Evolutionary conservation across 1,140 invertebrate species (phyloP).

Genomic region (Pogonus chalceus): DNA sequence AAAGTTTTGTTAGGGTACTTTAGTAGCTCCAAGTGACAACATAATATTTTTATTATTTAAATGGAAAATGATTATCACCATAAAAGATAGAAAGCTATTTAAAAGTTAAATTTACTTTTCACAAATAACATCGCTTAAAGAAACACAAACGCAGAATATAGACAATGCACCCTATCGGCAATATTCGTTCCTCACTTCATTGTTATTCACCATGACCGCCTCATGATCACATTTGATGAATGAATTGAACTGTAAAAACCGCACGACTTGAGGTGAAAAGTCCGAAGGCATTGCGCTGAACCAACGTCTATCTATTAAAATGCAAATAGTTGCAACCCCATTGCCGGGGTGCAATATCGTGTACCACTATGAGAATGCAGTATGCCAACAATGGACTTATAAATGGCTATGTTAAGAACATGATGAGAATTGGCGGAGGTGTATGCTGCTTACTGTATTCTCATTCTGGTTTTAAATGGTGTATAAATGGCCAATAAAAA

Average conservation of each 20-base stretch:
- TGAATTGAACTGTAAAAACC: conserved; percentile 2
- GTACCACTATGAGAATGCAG: conserved; percentile 12
- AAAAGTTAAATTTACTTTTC: no score
- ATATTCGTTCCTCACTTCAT: not conserved
- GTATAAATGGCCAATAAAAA: conserved; percentile 36
- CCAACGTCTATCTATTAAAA: conserved; percentile 25
- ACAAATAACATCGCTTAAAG: no score
- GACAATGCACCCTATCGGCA: no score
- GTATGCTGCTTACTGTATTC: conserved; percentile 16
- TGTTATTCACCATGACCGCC: not conserved
- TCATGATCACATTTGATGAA: not conserved
- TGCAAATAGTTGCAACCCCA: conserved; percentile 29
- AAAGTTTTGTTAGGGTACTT: no score
- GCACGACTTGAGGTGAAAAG: conserved; percentile 1
- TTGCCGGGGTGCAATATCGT: conserved; percentile 13
- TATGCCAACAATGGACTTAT: conserved; percentile 8
- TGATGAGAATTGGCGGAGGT: not conserved
- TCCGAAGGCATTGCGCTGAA: not conserved
- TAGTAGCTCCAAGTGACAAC: no score
- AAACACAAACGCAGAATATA: no score
- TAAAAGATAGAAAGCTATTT: no score
- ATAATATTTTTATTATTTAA: no score
- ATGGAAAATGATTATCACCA: no score
- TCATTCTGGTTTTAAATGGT: conserved; percentile 24
- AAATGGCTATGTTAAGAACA: no score